Percentiles rank a stretch among this genome's conserved stretches.
These are phyloP conservation scores for Xiphorhynchus erythropygius DNA, from an alignment of 2,797 vertebrate species.

Conservation along the genomic window DNA sequence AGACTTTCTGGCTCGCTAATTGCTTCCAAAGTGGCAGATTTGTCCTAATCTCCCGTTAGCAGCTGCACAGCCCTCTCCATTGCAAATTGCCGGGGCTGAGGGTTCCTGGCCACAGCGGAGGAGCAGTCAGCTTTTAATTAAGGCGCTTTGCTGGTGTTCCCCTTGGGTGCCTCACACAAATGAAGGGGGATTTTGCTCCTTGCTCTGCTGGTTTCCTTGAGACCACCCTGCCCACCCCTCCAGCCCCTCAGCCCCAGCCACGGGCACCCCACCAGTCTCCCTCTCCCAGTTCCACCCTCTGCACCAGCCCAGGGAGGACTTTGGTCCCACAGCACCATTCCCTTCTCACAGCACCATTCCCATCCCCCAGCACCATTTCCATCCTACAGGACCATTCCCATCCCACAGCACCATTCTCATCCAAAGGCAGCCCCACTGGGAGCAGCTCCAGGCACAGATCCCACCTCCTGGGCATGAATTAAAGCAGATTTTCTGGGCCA, in stretches of 20 bases:
- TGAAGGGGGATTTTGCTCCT: not conserved
- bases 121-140: slow-evolving; percentile 34
- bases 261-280: rapidly evolving
- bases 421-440: not conserved
- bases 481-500: not conserved
- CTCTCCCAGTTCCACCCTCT: rapidly evolving
- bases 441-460: not conserved
- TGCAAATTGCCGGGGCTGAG: not conserved
- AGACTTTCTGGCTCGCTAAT: slow-evolving; percentile 38
- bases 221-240: not conserved
- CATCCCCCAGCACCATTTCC: too few species aligned
- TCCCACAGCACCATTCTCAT: not conserved
- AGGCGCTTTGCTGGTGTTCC: not conserved
- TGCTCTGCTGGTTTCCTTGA: not conserved
- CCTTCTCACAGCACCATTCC: not conserved
- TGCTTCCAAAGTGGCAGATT: slow-evolving; percentile 18
- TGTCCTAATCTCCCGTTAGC: slow-evolving; percentile 28
- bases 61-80: slow-evolving; percentile 9
- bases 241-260: not conserved
- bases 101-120: not conserved
- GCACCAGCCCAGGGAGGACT: rapidly evolving
- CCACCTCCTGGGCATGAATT: not conserved
- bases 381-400: not conserved
- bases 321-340: not conserved
- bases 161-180: not conserved